Evolutionary conservation across 2,113 vertebrate genomes (phyloP).

Genomic region (Hippolais icterina): DNA sequence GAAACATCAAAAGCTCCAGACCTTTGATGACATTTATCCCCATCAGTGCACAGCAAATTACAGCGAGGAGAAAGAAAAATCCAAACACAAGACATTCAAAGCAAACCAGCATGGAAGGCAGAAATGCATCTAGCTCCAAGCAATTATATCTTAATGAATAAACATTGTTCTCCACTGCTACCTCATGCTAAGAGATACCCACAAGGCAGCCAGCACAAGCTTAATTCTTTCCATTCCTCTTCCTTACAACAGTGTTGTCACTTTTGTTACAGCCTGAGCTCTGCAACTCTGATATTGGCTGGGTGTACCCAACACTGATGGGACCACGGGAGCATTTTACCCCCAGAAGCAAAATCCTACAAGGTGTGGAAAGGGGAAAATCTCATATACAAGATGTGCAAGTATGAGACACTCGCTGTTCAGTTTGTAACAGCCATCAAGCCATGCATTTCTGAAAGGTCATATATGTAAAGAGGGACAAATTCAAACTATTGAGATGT

Average conservation of each 20-base stretch:
- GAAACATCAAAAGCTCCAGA: constrained; percentile 54
- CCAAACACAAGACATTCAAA: constrained; percentile 32
- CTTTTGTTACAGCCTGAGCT: neutral
- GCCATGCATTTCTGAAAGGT: neutral
- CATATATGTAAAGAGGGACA: fast-evolving
- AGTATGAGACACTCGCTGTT: neutral
- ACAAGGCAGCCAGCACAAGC: neutral
- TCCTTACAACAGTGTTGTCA: neutral
- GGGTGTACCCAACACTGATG: neutral
- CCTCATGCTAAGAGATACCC: constrained; percentile 27
- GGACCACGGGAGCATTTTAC: neutral
- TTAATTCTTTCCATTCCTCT: constrained; percentile 36
- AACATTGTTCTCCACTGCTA: constrained; percentile 36
- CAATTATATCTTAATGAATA: constrained; percentile 31
- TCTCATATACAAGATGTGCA: neutral
- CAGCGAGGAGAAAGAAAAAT: neutral
- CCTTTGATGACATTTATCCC: constrained; percentile 57
- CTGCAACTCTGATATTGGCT: neutral
- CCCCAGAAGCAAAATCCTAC: neutral
- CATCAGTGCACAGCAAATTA: constrained; percentile 20
- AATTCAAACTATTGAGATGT: neutral
- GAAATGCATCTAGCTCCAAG: constrained; percentile 8
- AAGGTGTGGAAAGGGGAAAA: neutral
- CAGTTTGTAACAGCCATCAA: no score
- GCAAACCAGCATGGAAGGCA: constrained; percentile 32